Base-by-base conservation (phyloP, 1,140 invertebrate species). In the Bombus huntii region DNA sequence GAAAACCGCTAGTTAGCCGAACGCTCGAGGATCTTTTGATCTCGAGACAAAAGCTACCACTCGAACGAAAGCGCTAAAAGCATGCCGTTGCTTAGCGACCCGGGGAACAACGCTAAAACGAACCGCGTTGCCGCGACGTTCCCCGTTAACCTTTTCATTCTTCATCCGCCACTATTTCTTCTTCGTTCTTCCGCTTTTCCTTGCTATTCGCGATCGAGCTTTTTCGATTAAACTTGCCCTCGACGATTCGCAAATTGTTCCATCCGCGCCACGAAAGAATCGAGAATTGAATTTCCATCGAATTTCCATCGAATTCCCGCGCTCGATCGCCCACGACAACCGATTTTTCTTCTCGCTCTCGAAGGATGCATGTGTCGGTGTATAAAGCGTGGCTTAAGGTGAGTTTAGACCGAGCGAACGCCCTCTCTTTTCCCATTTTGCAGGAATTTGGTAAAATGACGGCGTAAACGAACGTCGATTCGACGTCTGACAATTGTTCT, bases 1-100 rank as follows among this genome's bases (percentile, higher is more conserved):
- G 39, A 66, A 62, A 65, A 31, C 18, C n/a, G 53, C 13, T 39
- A 47, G 66, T 62, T 79, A 62, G n/a, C 22, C 25, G 25, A 31
- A 22, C 37, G 31, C 25, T 53, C 53, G 39, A 74, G 72, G 31
- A 74, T 57, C 74, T 39, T 81, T 68, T 74, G 77, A 81, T 81
- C 83, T 79, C 75, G 86, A 70, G 77, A 86, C 53, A 86, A 88
- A 85, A 71, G 76, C 42, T 39, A 6, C n/a, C 62, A 18, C 75
- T 6, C 65, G 39, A 53, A 39, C 62, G 44, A 77, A 77, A 85
- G 31, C 53, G 68, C 31, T 81, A 84, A 79, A 78, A 90, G 72
- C 88, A 89, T 89, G 89, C 83, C 79, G 90, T 92, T 92, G 90
- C 90, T 83, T 91, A 86, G 90, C 89, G 88, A 92, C 91, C 79